phyloP scores from a whole-genome alignment of 1,140 invertebrate genomes.

The Aphaenogaster rudis region DNA sequence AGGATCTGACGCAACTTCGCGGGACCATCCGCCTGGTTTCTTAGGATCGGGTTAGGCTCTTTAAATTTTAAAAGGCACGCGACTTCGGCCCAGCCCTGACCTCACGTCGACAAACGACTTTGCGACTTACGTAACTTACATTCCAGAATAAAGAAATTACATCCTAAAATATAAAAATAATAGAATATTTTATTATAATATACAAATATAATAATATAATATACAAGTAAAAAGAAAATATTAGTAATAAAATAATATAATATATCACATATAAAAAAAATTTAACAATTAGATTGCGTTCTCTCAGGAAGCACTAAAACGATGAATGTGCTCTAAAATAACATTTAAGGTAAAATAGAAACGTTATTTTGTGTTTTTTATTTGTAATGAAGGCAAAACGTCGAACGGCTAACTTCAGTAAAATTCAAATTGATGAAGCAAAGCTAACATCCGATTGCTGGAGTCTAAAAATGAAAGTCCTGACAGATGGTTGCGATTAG shows the following conservation, averaged over 20 bases:
- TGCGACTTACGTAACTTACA: conserved; percentile 8
- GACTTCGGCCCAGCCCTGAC: background rate
- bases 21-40: background rate
- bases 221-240: background rate
- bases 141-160: background rate
- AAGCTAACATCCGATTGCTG: conserved; percentile 13
- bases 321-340: background rate
- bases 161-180: background rate
- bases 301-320: background rate
- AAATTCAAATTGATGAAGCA: background rate
- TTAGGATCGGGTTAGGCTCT: conserved; percentile 21
- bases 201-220: background rate
- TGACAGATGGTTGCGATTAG: conserved; percentile 44
- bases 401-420: background rate
- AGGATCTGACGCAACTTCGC: conserved; percentile 41
- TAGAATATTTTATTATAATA: background rate
- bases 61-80: conserved; percentile 15
- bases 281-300: background rate
- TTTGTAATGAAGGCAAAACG: background rate
- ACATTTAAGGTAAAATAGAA: background rate
- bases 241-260: background rate
- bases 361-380: background rate
- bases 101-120: background rate
- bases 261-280: background rate
- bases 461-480: conserved; percentile 40